phyloP scores from a whole-genome alignment of 2,113 vertebrate species.

The Poeciliopsis turrubarensis region DNA sequence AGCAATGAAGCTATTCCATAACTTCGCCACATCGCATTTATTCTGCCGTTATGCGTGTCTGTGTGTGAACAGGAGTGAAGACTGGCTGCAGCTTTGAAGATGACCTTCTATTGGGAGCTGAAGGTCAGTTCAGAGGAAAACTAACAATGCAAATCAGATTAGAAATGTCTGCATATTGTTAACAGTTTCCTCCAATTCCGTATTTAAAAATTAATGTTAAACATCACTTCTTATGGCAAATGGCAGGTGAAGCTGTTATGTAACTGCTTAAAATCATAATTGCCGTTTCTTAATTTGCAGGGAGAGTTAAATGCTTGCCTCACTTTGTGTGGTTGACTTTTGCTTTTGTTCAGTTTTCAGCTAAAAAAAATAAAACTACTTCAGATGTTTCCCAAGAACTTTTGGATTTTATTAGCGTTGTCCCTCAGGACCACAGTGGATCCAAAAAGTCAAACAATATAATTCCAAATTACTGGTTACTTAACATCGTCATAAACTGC shows the following conservation, averaged over 20 bases:
- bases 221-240: background rate
- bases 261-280: background rate
- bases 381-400: background rate
- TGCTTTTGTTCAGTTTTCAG: background rate
- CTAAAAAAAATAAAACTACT: background rate
- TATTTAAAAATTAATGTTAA: conserved; percentile 3
- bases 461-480: background rate
- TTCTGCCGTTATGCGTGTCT: conserved; percentile 24
- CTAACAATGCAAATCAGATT: conserved; percentile 46
- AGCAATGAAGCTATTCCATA: conserved; percentile 1
- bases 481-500: background rate
- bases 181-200: conserved; percentile 20
- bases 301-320: background rate
- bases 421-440: background rate
- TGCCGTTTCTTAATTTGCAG: background rate
- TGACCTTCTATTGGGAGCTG: conserved; percentile 97
- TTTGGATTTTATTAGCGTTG: background rate
- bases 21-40: background rate
- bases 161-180: conserved; percentile 51
- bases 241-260: background rate
- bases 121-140: conserved; percentile 82
- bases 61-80: conserved; percentile 83
- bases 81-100: conserved; percentile 99
- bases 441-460: background rate
- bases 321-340: background rate